Evolutionary conservation across 2,113 vertebrate genomes (phyloP).

Genomic region (Anolis sagrei): DNA sequence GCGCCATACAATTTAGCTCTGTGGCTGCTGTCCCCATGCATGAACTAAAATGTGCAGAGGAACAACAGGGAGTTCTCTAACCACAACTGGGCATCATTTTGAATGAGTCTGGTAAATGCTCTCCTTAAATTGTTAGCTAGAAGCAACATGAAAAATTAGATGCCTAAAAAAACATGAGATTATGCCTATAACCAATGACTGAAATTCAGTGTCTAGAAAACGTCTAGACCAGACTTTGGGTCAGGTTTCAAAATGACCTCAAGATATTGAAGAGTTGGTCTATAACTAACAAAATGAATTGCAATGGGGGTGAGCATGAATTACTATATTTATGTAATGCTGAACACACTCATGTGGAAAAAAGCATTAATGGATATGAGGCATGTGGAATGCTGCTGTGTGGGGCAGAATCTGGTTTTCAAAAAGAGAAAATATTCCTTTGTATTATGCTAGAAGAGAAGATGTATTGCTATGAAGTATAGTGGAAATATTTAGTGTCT

Average conservation of each 20-base stretch:
- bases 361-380: not conserved
- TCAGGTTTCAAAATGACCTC: too few relatives aligned
- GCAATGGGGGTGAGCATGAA: too few relatives aligned
- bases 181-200: not conserved
- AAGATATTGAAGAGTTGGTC: too few relatives aligned
- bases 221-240: not conserved
- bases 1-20: not conserved
- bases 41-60: not conserved
- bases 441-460: not conserved
- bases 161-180: not conserved
- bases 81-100: too few relatives aligned
- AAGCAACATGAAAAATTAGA: not conserved
- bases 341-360: not conserved
- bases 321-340: not conserved
- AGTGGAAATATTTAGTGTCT: slow-evolving; percentile 10
- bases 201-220: not conserved
- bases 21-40: not conserved
- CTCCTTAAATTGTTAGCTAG: not conserved
- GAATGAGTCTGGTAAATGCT: not conserved
- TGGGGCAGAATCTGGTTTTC: not conserved
- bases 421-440: not conserved
- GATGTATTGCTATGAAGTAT: not conserved
- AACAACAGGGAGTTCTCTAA: not conserved
- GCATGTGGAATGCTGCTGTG: too few relatives aligned
- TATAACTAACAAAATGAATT: too few relatives aligned